Evolutionary conservation across 1,140 invertebrate genomes (phyloP), one percentile per base, ranked within the genome.

Genomic region (Drosophila melanica): DNA sequence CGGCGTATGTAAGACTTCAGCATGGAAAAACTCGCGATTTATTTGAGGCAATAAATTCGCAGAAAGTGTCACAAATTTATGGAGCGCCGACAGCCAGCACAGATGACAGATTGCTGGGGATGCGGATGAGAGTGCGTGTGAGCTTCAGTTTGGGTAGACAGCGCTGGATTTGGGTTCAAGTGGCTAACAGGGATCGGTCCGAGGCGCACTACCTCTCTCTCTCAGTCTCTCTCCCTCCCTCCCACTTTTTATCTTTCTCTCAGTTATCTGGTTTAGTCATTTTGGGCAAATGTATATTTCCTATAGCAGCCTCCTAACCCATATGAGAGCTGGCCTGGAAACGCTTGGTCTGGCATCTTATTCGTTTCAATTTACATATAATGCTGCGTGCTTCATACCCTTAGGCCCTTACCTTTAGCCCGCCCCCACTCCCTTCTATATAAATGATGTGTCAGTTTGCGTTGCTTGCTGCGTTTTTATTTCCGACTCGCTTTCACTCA

Each of bases 61-160:
- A 67, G 60, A 80, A 89, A 89, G 84, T 84, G 79, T 90, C 84
- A 84, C 84, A 89, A 89, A 90, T 90, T 89, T 89, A 90, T 89
- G 80, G 60, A 84, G 62, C 73, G 73, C 73, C 68, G 47, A 77
- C 67, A 73, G 50, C 53, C 57, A 70, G 75, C 81, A 62, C 75
- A 69, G 84, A 89, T 89, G 84, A 89, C 80, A 78, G 84, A 89
- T 89, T 80, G 80, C 62, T 47, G 23, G 59, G 53, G 53, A 60
- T 70, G 69, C 59, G 67, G 86, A 53, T 82, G 78, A 65, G 59
- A 59, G 51, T 50, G 37, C n/a, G 66, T 63, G 65, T 63, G 65
- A 73, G 74, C 20, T 30, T 18, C 11, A 4, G 37, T n/a, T 20
- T 30, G 59, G 35, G 14, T n/a, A 11, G 42, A 12, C n/a, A 16